phyloP scores from a whole-genome alignment of 2,888 invertebrate species.

The Nephrotoma guestfalica region DNA sequence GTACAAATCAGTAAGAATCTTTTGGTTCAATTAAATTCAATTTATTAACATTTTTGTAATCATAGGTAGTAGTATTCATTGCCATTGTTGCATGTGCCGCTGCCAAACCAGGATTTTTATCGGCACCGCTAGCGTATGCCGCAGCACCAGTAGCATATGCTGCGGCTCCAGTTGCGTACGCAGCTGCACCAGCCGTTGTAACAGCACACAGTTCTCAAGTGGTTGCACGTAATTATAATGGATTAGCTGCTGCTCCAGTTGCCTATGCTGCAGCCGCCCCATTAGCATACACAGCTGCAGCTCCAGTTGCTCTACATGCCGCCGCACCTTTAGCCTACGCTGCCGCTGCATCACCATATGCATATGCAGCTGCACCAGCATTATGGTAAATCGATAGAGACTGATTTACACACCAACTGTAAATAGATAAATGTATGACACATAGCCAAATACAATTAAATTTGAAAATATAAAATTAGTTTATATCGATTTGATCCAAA shows the following conservation, averaged over 20 bases:
- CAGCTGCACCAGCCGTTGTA: conserved; percentile 10
- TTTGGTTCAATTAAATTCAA: conserved; percentile 4
- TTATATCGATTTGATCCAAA: too few relatives aligned
- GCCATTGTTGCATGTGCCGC: conserved; percentile 28
- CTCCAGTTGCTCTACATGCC: conserved; percentile 22
- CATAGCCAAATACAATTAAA: too few relatives aligned
- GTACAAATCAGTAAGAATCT: conserved; percentile 44
- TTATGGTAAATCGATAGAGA: too few relatives aligned
- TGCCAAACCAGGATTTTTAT: conserved; percentile 24
- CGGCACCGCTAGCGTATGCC: conserved; percentile 11
- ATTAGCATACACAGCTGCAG: conserved; percentile 13
- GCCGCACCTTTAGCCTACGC: conserved; percentile 14
- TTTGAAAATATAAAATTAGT: too few relatives aligned
- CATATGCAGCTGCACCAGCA: conserved; percentile 12
- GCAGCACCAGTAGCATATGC: conserved; percentile 10
- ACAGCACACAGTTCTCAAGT: conserved; percentile 16
- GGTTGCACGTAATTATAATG: conserved; percentile 23
- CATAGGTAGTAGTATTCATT: conserved; percentile 26
- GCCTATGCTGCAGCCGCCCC: conserved; percentile 16
- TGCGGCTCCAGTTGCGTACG: conserved; percentile 10
- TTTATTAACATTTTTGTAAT: conserved; percentile 3
- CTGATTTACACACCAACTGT: too few relatives aligned
- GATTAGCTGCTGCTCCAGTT: conserved; percentile 20
- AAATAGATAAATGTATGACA: too few relatives aligned
- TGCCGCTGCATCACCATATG: conserved; percentile 24